A percentile compares a stretch with the other conserved stretches of the same genome.
These are phyloP conservation scores for Felis catus DNA, from an alignment of 2,113 vertebrate species.

Conservation along the genomic window DNA sequence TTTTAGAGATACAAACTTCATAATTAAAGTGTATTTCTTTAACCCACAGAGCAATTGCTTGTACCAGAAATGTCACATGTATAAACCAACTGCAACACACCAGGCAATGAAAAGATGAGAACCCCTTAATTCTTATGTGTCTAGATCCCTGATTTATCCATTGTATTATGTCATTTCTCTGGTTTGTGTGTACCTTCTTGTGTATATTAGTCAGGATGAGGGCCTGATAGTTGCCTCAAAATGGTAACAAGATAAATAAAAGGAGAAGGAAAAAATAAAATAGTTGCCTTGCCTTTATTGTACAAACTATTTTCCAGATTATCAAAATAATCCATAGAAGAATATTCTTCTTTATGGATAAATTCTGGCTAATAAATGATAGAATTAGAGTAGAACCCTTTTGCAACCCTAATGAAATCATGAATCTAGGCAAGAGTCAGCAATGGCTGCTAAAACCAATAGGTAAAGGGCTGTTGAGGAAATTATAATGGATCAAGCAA, in stretches of 20 bases:
- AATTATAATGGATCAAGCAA: neutral
- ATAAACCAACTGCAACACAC: neutral
- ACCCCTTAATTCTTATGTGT: neutral
- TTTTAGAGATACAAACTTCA: neutral
- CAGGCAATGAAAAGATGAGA: neutral
- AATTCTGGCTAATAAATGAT: neutral
- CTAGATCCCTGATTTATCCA: neutral
- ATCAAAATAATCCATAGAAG: neutral
- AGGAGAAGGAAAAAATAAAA: neutral
- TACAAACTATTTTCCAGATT: neutral
- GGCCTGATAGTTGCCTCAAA: neutral
- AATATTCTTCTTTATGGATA: neutral
- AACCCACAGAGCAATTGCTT: neutral
- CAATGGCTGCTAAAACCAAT: neutral
- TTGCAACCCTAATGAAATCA: neutral
- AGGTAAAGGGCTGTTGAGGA: neutral
- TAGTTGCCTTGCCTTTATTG: neutral
- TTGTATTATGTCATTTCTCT: neutral
- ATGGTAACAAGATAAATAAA: neutral
- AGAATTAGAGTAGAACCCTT: neutral
- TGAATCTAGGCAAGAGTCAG: neutral
- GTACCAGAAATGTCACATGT: neutral
- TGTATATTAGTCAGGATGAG: neutral
- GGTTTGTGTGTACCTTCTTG: neutral
- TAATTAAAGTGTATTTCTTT: neutral